Evolutionary conservation across 2,113 vertebrate species (phyloP).

Genomic region (Pristiophorus japonicus): DNA sequence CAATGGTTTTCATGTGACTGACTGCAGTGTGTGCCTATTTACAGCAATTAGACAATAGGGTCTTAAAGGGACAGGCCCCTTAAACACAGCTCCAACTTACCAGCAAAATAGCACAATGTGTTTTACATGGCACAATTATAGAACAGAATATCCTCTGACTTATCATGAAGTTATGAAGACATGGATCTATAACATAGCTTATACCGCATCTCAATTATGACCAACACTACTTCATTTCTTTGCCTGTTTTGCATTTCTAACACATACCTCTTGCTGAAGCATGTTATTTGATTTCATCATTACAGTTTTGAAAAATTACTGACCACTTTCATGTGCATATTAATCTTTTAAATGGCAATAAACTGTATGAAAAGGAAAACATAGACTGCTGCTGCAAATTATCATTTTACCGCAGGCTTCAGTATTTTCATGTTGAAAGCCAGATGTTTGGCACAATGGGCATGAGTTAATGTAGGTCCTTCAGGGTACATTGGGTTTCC

Average conservation of each 20-base stretch:
- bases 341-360: neutral
- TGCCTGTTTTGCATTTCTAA: neutral
- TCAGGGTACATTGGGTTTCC: neutral
- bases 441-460: neutral
- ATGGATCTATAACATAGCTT: neutral
- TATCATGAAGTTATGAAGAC: no score
- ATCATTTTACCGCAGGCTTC: neutral
- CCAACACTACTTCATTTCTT: neutral
- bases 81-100: no score
- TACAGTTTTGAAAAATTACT: neutral
- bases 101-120: neutral
- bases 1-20: no score
- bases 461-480: neutral
- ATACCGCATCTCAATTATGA: neutral
- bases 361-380: neutral
- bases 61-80: no score
- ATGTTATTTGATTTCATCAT: no score
- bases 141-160: neutral
- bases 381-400: neutral
- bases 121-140: neutral
- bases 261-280: no score
- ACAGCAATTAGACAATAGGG: no score
- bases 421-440: slow-evolving; percentile 4
- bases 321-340: neutral
- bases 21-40: no score